These are phyloP conservation scores for Aphis gossypii DNA, from an alignment of 1,140 invertebrate species.

Conservation along the genomic window DNA sequence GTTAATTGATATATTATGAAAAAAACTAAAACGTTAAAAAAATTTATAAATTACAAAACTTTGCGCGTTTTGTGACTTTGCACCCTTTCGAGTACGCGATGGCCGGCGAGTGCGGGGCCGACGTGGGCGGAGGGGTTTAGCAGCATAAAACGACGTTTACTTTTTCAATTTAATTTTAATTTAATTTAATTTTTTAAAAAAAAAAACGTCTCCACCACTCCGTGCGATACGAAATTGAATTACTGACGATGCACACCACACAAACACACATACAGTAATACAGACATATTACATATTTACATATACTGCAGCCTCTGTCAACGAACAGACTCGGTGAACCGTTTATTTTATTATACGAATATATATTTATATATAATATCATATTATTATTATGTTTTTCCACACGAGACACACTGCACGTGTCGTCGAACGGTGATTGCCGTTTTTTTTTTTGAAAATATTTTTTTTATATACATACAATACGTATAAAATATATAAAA, in stretches of 20 bases:
- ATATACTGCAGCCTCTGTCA: not conserved
- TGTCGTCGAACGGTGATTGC: not conserved
- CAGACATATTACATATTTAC: not conserved
- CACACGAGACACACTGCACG: not conserved
- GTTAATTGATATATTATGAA: conserved; percentile 38
- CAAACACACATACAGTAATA: not conserved
- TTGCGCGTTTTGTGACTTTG: not conserved
- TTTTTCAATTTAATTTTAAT: conserved; percentile 30
- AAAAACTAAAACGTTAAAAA: conserved; percentile 17
- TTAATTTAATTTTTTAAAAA: not conserved
- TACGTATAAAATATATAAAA: no score
- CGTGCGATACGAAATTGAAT: conserved; percentile 1
- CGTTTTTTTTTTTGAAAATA: not conserved
- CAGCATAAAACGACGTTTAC: conserved; percentile 27
- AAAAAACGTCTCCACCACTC: not conserved
- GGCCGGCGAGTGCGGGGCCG: not conserved
- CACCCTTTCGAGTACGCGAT: not conserved
- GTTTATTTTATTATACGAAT: not conserved
- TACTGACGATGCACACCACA: not conserved
- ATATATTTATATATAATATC: not conserved
- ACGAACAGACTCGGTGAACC: not conserved
- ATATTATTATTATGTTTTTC: not conserved
- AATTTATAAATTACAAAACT: not conserved
- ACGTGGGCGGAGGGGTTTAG: not conserved
- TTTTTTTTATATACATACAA: no score